A percentile compares a stretch with the other conserved stretches of the same genome.
These are phyloP conservation scores for Rhinopomastus cyanomelas DNA, from an alignment of 2,113 vertebrate genomes.

Conservation along the genomic window DNA sequence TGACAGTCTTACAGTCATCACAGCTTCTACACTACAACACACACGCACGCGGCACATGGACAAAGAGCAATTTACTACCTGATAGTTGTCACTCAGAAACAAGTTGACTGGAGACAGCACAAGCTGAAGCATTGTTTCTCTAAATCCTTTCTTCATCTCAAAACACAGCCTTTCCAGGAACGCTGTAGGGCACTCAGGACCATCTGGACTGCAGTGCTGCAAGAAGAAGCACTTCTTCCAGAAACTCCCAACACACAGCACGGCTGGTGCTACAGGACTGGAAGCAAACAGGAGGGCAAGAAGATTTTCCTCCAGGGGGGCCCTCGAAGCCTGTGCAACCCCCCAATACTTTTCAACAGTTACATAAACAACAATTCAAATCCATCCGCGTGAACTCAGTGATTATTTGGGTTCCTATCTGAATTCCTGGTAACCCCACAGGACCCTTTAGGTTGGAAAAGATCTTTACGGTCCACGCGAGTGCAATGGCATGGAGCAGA, in stretches of 20 bases:
- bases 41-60: not conserved
- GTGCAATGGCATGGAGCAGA: not conserved
- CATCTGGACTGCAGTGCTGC: conserved; percentile 91
- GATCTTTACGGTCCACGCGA: not conserved
- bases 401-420: not conserved
- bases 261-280: not conserved
- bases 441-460: too few relatives aligned
- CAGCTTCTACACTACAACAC: not conserved
- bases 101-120: conserved; percentile 92
- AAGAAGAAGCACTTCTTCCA: conserved; percentile 12
- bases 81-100: conserved; percentile 93
- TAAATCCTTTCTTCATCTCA: conserved; percentile 98
- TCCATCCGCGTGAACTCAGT: not conserved
- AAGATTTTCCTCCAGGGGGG: not conserved
- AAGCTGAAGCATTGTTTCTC: conserved; percentile 94
- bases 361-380: not conserved
- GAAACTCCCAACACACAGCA: not conserved
- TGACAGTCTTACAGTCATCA: not conserved
- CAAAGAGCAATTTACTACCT: conserved; percentile 73
- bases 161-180: conserved; percentile 95
- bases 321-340: not conserved
- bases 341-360: not conserved
- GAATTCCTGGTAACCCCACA: not conserved
- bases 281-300: not conserved
- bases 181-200: conserved; percentile 90